Evolutionary conservation across 2,888 invertebrate genomes (phyloP).

Genomic region (Hydroisotoma schaefferi): DNA sequence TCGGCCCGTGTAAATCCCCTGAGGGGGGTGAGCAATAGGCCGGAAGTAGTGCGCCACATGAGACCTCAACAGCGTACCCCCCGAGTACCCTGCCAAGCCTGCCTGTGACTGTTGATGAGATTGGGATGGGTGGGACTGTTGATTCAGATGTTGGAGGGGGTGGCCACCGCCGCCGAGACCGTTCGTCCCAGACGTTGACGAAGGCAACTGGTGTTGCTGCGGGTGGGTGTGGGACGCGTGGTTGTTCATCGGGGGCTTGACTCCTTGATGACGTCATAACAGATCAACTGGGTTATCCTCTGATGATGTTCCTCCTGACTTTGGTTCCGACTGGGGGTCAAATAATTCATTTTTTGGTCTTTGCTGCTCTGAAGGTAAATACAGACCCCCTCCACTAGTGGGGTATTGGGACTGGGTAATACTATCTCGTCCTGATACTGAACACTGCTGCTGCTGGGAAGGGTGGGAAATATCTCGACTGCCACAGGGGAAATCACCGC

Average conservation of each 20-base stretch:
- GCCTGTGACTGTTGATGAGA: not conserved
- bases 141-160: constrained; percentile 8
- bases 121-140: not conserved
- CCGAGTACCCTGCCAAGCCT: not conserved
- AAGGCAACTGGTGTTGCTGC: constrained; percentile 42
- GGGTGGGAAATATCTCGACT: not conserved
- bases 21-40: constrained; percentile 47
- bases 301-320: too few relatives aligned
- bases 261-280: constrained; percentile 17
- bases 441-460: not conserved
- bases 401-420: too few relatives aligned
- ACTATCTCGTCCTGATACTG: too few relatives aligned
- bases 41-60: constrained; percentile 48
- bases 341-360: too few relatives aligned
- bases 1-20: constrained; percentile 40
- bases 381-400: too few relatives aligned
- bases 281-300: too few relatives aligned
- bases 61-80: not conserved
- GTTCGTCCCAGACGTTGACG: constrained; percentile 36
- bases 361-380: too few relatives aligned
- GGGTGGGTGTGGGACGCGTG: constrained; percentile 45
- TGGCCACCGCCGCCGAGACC: constrained; percentile 23
- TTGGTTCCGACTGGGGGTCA: too few relatives aligned
- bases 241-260: constrained; percentile 47
- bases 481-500: not conserved